These are phyloP conservation scores for Arge pagana DNA, from an alignment of 2,888 invertebrate species.

Conservation along the genomic window DNA sequence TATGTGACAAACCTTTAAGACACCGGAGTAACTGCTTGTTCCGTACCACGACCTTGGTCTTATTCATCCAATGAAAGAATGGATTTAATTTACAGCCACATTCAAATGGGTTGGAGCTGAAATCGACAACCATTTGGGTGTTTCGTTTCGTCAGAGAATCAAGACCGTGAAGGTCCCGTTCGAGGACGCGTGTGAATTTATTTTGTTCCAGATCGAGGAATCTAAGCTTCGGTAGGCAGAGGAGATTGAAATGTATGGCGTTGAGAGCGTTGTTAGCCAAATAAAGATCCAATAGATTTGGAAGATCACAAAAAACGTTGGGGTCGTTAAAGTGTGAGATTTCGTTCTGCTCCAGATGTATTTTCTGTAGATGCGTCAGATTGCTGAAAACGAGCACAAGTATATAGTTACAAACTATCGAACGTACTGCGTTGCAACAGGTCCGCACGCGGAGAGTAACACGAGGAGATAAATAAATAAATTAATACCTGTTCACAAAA, in stretches of 20 bases:
- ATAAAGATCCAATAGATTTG: constrained; percentile 69
- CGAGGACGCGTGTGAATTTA: constrained; percentile 61
- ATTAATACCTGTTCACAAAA: constrained; percentile 64
- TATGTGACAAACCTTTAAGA: constrained; percentile 44
- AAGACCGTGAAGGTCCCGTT: constrained; percentile 62
- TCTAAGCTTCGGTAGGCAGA: constrained; percentile 68
- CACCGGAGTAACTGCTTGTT: constrained; percentile 65
- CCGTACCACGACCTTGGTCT: constrained; percentile 66
- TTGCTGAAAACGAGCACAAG: constrained; percentile 60
- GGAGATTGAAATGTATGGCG: constrained; percentile 68
- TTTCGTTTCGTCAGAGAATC: constrained; percentile 63
- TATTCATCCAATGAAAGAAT: constrained; percentile 68
- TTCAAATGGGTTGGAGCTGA: constrained; percentile 70
- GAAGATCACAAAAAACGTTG: constrained; percentile 72
- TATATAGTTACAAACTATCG: too few relatives aligned
- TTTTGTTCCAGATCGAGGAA: constrained; percentile 74
- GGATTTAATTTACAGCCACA: constrained; percentile 69
- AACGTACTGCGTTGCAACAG: too few relatives aligned
- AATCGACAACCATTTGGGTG: constrained; percentile 64
- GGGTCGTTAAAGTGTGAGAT: constrained; percentile 69
- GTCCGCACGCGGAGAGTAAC: too few relatives aligned
- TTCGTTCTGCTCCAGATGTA: constrained; percentile 78
- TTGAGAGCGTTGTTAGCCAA: constrained; percentile 69
- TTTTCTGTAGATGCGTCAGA: constrained; percentile 67
- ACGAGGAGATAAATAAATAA: background rate